These are phyloP conservation scores for Neosilurus mollespiculum DNA, from an alignment of 2,797 vertebrate genomes.

Conservation along the genomic window DNA sequence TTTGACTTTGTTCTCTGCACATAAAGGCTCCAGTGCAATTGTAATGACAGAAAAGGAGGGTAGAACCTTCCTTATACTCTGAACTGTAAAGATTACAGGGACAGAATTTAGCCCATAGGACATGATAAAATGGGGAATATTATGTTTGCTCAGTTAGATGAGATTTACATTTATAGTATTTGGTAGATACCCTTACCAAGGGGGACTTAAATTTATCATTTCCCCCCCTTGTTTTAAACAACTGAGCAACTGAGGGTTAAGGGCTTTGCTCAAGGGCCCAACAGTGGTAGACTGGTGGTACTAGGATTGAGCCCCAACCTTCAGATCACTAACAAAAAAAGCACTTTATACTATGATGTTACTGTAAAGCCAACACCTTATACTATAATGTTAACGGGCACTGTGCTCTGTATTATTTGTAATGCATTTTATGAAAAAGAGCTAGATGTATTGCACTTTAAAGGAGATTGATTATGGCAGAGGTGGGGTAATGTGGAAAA, in stretches of 20 bases:
- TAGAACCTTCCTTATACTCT: constrained; percentile 1
- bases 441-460: neutral
- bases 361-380: no score
- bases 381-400: neutral
- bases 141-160: neutral
- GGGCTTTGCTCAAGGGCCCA: no score
- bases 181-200: no score
- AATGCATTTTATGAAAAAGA: neutral
- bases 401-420: neutral
- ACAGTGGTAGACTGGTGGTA: no score
- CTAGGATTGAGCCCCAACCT: no score
- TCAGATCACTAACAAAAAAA: no score
- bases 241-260: no score
- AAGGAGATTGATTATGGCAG: neutral
- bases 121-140: neutral
- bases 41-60: neutral
- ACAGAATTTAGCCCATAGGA: neutral
- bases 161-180: no score
- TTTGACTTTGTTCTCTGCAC: constrained; percentile 76
- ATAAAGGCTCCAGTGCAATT: constrained; percentile 51
- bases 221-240: no score
- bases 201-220: no score
- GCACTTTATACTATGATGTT: no score
- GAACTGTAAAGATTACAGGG: neutral
- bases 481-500: neutral